These are phyloP conservation scores for Schizopygopsis pylzovi DNA, from an alignment of 2,797 vertebrate genomes.

Conservation along the genomic window DNA sequence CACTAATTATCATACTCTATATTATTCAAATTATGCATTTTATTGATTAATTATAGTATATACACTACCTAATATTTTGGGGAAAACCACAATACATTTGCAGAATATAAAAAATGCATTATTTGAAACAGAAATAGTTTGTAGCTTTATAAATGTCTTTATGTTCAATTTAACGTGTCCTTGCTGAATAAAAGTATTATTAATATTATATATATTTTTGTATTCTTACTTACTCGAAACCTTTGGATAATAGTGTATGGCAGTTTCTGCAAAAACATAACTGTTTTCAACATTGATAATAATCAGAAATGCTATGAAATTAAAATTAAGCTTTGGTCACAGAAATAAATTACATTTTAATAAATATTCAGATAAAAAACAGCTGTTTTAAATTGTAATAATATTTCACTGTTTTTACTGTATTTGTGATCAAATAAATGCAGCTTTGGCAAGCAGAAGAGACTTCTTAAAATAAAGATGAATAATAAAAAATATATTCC, in stretches of 20 bases:
- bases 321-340: neutral
- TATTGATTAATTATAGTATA: neutral
- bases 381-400: no score
- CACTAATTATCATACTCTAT: neutral
- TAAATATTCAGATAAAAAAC: no score
- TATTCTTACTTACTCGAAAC: no score
- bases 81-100: no score
- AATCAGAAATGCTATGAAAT: neutral
- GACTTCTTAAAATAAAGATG: neutral
- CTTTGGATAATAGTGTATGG: no score
- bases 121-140: no score
- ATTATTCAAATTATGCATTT: neutral
- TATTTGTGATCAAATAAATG: neutral
- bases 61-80: neutral
- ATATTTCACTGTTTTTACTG: neutral
- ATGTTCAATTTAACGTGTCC: no score
- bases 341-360: neutral
- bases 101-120: no score
- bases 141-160: no score
- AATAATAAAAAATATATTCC: neutral
- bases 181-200: no score
- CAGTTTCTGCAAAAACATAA: no score
- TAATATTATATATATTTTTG: no score
- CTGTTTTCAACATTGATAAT: neutral
- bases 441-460: neutral